Evolutionary conservation across 2,888 invertebrate species (phyloP).

Genomic region (Tachina grossa): DNA sequence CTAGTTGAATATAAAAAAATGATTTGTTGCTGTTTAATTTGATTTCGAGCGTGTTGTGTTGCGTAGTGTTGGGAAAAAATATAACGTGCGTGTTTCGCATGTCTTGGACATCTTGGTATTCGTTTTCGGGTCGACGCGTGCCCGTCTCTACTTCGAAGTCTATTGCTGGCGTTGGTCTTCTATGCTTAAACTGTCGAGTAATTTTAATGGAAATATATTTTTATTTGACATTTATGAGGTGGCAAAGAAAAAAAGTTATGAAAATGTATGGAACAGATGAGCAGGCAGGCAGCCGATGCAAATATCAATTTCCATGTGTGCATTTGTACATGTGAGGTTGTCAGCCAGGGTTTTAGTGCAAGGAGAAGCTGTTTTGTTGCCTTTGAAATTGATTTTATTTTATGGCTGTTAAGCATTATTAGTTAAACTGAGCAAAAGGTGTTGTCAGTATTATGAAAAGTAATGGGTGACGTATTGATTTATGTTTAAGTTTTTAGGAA

Average conservation of each 20-base stretch:
- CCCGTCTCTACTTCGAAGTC: not conserved
- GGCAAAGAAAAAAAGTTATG: constrained; percentile 61
- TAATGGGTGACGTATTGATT: constrained; percentile 49
- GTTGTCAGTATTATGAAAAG: constrained; percentile 59
- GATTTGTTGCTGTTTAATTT: too few relatives aligned
- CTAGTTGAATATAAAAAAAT: too few relatives aligned
- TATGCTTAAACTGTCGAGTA: constrained; percentile 20
- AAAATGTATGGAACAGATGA: constrained; percentile 40
- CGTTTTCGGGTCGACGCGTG: not conserved
- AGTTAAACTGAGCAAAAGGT: constrained; percentile 65
- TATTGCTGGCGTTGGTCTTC: constrained; percentile 5
- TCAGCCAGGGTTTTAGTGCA: not conserved
- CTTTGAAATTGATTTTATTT: constrained; percentile 20
- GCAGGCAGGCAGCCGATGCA: not conserved
- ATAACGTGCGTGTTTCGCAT: not conserved
- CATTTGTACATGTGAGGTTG: too few relatives aligned
- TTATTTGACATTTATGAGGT: constrained; percentile 72
- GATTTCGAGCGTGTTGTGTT: too few relatives aligned
- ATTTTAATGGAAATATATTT: constrained; percentile 60
- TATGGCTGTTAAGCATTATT: constrained; percentile 49
- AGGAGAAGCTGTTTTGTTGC: constrained; percentile 17
- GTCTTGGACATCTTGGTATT: too few relatives aligned
- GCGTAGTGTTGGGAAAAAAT: too few relatives aligned
- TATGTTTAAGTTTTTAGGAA: constrained; percentile 23
- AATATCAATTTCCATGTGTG: too few relatives aligned